Percentiles rank a stretch among this genome's conserved stretches.
These are phyloP conservation scores for Drosophila willistoni DNA, from an alignment of 1,140 invertebrate species.

Conservation along the genomic window DNA sequence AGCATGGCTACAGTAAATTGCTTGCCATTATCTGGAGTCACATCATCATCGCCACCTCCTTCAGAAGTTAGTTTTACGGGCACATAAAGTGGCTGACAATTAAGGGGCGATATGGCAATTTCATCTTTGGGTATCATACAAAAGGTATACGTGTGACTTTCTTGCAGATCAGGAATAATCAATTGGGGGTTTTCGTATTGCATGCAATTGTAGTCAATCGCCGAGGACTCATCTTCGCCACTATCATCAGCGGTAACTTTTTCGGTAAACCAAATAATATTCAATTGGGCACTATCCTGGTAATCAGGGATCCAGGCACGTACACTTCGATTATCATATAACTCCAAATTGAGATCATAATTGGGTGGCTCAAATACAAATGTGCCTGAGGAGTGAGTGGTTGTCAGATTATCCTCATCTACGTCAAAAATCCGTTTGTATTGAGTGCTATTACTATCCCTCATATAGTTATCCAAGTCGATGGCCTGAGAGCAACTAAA, in stretches of 20 bases:
- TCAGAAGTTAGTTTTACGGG: constrained; percentile 7
- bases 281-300: constrained; percentile 22
- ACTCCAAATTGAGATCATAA: constrained; percentile 51
- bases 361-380: constrained; percentile 51
- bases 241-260: not conserved
- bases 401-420: not conserved
- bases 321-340: constrained; percentile 40
- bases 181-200: constrained; percentile 41
- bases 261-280: constrained; percentile 65
- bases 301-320: constrained; percentile 41
- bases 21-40: constrained; percentile 48
- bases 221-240: not conserved
- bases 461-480: constrained; percentile 7
- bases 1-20: constrained; percentile 64
- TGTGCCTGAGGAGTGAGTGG: not conserved
- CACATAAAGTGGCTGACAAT: constrained; percentile 56
- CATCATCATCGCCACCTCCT: constrained; percentile 17
- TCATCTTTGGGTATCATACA: constrained; percentile 46
- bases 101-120: constrained; percentile 48
- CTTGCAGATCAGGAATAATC: constrained; percentile 24
- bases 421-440: not conserved
- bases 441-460: not conserved
- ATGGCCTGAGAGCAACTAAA: constrained; percentile 38
- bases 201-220: constrained; percentile 56
- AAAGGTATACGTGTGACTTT: constrained; percentile 64